phyloP scores from a whole-genome alignment of 2,797 vertebrate species.

The Spheniscus humboldti region DNA sequence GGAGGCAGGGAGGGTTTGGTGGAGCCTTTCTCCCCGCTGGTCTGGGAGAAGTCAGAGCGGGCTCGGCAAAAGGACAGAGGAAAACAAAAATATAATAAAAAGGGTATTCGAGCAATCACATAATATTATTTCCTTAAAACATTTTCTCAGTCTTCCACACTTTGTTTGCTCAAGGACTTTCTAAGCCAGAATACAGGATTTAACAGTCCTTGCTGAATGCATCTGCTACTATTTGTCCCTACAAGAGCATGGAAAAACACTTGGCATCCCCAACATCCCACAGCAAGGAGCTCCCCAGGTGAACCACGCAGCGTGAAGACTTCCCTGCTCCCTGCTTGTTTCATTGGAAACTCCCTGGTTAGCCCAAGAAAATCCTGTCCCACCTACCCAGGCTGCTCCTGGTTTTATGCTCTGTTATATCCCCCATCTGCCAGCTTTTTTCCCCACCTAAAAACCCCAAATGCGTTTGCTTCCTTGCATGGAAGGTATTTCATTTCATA shows the following conservation, averaged over 20 bases:
- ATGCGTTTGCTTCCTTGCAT: background rate
- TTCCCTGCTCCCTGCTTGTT: background rate
- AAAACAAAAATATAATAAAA: background rate
- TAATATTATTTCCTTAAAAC: background rate
- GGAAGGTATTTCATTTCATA: background rate
- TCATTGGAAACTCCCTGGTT: background rate
- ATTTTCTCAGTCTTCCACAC: background rate
- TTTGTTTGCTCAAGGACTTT: background rate
- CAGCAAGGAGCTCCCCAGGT: background rate
- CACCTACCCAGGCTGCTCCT: background rate
- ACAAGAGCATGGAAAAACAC: accelerated
- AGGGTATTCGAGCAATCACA: background rate
- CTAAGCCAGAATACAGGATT: background rate
- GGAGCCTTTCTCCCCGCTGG: background rate
- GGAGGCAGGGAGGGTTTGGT: accelerated
- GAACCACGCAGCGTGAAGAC: background rate
- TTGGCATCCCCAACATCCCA: background rate
- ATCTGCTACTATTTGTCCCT: background rate
- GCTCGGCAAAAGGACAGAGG: background rate
- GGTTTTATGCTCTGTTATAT: background rate
- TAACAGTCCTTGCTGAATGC: background rate
- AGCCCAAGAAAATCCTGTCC: background rate
- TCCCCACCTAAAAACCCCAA: background rate
- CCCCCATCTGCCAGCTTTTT: background rate
- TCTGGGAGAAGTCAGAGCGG: background rate